Evolutionary conservation across 1,140 invertebrate species (phyloP).

Genomic region (Geopemphigus sp.): DNA sequence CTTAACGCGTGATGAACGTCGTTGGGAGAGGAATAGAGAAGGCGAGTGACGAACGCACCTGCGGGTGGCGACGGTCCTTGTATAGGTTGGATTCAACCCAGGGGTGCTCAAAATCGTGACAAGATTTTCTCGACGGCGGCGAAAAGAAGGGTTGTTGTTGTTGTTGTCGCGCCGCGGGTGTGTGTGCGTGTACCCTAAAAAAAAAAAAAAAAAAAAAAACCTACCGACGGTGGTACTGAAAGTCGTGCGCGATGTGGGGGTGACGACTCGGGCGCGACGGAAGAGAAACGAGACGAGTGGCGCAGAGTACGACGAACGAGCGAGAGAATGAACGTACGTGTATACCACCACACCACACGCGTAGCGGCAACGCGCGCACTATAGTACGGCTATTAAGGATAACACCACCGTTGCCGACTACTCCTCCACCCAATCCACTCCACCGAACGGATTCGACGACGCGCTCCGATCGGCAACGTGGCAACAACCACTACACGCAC

Average conservation of each 20-base stretch:
- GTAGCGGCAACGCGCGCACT: too few relatives aligned
- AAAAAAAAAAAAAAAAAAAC: too few relatives aligned
- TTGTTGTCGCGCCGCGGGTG: too few relatives aligned
- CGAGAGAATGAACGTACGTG: too few relatives aligned
- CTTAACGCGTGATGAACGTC: too few relatives aligned
- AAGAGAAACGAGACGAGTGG: not conserved
- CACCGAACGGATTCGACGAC: not conserved
- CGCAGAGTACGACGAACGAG: not conserved
- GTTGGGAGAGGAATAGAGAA: not conserved
- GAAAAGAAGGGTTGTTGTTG: too few relatives aligned
- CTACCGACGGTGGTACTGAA: too few relatives aligned
- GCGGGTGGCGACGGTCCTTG: too few relatives aligned
- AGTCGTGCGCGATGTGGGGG: not conserved
- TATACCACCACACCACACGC: too few relatives aligned
- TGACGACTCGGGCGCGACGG: not conserved
- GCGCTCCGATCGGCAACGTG: conserved; percentile 40
- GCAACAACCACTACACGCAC: conserved; percentile 33
- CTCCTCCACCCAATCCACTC: not conserved
- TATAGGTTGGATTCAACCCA: not conserved
- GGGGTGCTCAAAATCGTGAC: conserved; percentile 13
- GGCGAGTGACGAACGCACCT: not conserved
- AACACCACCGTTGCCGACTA: not conserved
- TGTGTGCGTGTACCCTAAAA: too few relatives aligned
- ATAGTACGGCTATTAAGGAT: conserved; percentile 19
- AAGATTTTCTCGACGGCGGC: not conserved